Conservation (phyloP, 1,140 invertebrate species). For the Calephelis nemesis region DNA sequence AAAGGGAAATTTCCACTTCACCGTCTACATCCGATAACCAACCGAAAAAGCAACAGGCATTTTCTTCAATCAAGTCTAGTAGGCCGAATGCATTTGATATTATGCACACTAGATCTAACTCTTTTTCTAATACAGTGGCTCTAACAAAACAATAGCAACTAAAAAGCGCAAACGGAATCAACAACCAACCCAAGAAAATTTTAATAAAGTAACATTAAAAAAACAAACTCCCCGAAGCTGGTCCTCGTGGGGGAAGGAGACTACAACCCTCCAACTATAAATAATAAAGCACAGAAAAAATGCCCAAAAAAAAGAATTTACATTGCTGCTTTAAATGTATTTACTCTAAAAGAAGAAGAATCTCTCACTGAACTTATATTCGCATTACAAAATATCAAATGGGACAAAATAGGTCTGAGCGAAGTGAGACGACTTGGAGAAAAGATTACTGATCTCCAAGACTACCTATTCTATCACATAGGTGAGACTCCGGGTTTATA, state of each 20-base stretch:
- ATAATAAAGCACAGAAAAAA: background rate
- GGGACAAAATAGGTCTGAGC: slow-evolving; percentile 24
- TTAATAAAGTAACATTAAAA: slow-evolving; percentile 13
- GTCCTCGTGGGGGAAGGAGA: slow-evolving; percentile 26
- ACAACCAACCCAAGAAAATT: slow-evolving; percentile 28
- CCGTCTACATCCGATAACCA: slow-evolving; percentile 26
- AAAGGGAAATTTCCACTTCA: slow-evolving; percentile 34
- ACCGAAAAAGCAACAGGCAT: slow-evolving; percentile 34
- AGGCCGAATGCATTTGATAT: slow-evolving; percentile 37
- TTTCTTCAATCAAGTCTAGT: slow-evolving; percentile 26
- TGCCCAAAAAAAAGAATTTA: background rate
- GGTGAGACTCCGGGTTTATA: slow-evolving; percentile 2
- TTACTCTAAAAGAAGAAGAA: slow-evolving; percentile 8
- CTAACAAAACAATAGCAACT: slow-evolving; percentile 31
- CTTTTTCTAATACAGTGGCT: slow-evolving; percentile 19
- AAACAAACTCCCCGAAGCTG: slow-evolving; percentile 19
- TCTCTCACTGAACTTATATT: slow-evolving; percentile 13
- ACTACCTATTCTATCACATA: slow-evolving; percentile 19
- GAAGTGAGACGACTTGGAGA: slow-evolving; percentile 14
- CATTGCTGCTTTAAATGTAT: slow-evolving; percentile 20
- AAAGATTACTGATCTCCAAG: background rate
- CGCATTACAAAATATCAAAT: slow-evolving; percentile 21
- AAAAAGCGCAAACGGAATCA: slow-evolving; percentile 33
- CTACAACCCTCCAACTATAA: slow-evolving; percentile 12
- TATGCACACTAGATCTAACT: slow-evolving; percentile 34